These are phyloP conservation scores for Mirza zaza DNA, from an alignment of 2,113 vertebrate genomes.

Conservation along the genomic window DNA sequence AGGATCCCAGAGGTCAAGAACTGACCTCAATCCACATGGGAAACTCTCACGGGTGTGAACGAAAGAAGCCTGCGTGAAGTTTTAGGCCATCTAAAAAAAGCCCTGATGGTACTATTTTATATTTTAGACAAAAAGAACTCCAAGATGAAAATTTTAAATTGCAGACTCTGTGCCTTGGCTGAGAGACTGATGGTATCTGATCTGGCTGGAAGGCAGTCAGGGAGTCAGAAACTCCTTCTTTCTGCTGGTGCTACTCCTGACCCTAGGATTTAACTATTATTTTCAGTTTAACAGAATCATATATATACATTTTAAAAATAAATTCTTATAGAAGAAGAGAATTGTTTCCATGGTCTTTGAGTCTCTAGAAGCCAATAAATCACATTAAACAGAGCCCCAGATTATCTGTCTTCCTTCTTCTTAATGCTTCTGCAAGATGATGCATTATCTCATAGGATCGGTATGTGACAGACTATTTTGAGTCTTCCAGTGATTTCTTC, in stretches of 20 bases:
- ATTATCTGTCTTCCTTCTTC: conserved; percentile 63
- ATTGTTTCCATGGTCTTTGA: conserved; percentile 58
- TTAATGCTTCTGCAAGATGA: conserved; percentile 50
- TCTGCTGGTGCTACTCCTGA: neutral
- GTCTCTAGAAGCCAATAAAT: conserved; percentile 70
- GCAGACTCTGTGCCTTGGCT: neutral
- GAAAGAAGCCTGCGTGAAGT: conserved; percentile 19
- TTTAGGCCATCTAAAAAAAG: neutral
- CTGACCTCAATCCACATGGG: conserved; percentile 34
- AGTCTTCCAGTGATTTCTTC: conserved; percentile 56
- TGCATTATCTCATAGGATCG: conserved; percentile 54
- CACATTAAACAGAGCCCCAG: conserved; percentile 58
- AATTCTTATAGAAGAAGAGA: conserved; percentile 45
- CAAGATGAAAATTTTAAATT: conserved; percentile 45
- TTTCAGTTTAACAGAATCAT: conserved; percentile 59
- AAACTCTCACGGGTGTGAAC: conserved; percentile 54
- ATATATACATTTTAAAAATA: conserved; percentile 36
- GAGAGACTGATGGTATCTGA: neutral
- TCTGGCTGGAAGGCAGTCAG: neutral
- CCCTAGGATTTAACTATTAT: conserved; percentile 57
- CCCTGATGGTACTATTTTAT: neutral
- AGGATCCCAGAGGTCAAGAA: conserved; percentile 55
- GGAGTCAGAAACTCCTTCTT: neutral
- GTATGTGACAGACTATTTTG: conserved; percentile 77
- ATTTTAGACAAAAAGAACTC: conserved; percentile 39